Conservation (phyloP, 2,113 vertebrate species). For the Dendropsophus ebraccatus region DNA sequence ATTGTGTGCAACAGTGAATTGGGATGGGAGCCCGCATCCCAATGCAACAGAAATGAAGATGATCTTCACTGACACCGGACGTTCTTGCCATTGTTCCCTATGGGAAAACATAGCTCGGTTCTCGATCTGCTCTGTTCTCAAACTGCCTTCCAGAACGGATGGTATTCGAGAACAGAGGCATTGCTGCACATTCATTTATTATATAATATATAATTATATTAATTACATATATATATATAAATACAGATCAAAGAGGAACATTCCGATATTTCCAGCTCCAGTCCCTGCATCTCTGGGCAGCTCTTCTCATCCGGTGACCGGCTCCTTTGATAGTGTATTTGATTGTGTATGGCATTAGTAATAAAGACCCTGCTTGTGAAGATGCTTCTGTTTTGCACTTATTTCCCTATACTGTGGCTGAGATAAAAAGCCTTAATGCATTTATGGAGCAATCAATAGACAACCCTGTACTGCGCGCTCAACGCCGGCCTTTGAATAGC, state of each 20-base stretch:
- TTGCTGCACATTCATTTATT: no score
- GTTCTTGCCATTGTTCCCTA: no score
- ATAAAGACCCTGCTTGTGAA: neutral
- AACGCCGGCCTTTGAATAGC: slow-evolving; percentile 30
- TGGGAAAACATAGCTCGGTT: no score
- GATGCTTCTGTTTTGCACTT: slow-evolving; percentile 23
- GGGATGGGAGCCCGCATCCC: no score
- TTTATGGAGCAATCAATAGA: slow-evolving; percentile 42
- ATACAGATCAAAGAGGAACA: neutral
- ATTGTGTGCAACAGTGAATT: no score
- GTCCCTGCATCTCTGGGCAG: neutral
- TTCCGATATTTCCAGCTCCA: neutral
- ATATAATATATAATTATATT: no score
- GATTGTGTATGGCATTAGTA: neutral
- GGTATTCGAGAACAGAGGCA: no score
- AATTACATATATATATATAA: no score
- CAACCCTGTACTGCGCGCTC: neutral
- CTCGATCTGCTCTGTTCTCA: no score
- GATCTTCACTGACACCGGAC: no score
- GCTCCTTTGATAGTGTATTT: neutral
- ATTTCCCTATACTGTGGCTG: slow-evolving; percentile 14
- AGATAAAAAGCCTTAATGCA: slow-evolving; percentile 50
- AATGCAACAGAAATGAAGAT: no score
- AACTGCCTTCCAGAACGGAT: no score
- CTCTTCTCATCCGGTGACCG: neutral